Conservation (phyloP, 2,113 vertebrate genomes). For the Dryoscopus gambensis region DNA sequence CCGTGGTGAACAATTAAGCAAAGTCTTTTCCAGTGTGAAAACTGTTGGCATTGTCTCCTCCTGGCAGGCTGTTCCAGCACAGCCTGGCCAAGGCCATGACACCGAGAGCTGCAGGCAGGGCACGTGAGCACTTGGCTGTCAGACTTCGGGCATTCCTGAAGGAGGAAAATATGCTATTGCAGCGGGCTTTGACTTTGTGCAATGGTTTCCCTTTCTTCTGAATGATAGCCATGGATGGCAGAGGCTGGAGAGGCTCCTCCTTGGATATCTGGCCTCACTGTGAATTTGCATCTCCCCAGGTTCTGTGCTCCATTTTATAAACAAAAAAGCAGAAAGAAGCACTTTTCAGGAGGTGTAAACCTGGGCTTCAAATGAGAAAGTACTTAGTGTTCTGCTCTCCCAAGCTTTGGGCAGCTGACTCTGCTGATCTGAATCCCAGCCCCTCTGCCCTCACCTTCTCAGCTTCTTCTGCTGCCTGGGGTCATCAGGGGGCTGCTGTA, state of each 20-base stretch:
- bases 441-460: not conserved
- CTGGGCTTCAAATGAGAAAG: not conserved
- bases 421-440: not conserved
- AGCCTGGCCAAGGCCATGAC: not conserved
- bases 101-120: fast-evolving
- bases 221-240: not conserved
- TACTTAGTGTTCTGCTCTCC: not conserved
- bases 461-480: not conserved
- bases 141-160: not conserved
- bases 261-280: not conserved
- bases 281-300: not conserved
- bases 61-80: not conserved
- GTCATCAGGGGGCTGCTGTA: fast-evolving
- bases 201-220: not conserved
- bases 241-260: not conserved
- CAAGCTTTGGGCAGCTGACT: not conserved
- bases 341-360: not conserved
- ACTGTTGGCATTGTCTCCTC: not conserved
- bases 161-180: not conserved
- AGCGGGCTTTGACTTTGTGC: not conserved
- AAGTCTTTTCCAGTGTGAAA: not conserved
- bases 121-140: fast-evolving
- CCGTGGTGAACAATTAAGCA: not conserved
- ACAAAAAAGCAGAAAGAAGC: not conserved
- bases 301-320: not conserved